Percentiles rank a stretch among this genome's conserved stretches.
Evolutionary conservation across 2,113 vertebrate genomes (phyloP).

Genomic region (Lates calcarifer): DNA sequence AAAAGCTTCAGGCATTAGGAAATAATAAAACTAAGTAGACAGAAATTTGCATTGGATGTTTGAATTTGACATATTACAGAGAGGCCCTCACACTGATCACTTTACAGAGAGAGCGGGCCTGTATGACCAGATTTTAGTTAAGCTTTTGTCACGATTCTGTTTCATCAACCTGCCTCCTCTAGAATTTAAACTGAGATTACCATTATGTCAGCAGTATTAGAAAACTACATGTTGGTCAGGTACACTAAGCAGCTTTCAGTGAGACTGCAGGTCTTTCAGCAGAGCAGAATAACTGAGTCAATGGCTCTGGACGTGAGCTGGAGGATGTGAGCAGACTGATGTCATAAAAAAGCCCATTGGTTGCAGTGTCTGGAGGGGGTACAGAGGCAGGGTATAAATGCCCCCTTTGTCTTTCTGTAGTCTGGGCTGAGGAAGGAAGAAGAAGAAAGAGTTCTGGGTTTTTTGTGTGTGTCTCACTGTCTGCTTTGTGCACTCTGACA

Average conservation of each 20-base stretch:
- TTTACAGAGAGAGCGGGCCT: background rate
- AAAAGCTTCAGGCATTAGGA: background rate
- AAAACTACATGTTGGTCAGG: constrained; percentile 32
- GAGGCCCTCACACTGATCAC: background rate
- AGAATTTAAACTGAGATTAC: background rate
- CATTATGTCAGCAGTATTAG: constrained; percentile 6
- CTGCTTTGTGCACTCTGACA: constrained; percentile 74
- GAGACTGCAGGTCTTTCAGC: constrained; percentile 45
- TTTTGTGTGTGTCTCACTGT: constrained; percentile 54
- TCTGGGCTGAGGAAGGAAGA: constrained; percentile 56
- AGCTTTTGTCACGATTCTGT: background rate
- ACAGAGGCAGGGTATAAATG: constrained; percentile 70
- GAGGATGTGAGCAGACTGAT: constrained; percentile 65
- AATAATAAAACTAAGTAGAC: background rate
- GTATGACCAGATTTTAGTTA: background rate
- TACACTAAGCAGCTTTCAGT: constrained; percentile 45
- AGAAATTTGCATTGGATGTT: background rate
- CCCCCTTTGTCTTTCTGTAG: constrained; percentile 65
- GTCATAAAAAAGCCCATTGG: constrained; percentile 71
- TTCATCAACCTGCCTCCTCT: background rate
- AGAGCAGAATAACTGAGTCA: constrained; percentile 61
- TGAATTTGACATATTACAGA: background rate
- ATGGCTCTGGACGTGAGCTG: constrained; percentile 62
- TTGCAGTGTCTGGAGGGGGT: constrained; percentile 64
- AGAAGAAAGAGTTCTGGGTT: constrained; percentile 41